Percentiles rank a stretch among this genome's conserved stretches.
These are phyloP conservation scores for Acromyrmex heyeri DNA, from an alignment of 1,140 invertebrate genomes.

Conservation along the genomic window DNA sequence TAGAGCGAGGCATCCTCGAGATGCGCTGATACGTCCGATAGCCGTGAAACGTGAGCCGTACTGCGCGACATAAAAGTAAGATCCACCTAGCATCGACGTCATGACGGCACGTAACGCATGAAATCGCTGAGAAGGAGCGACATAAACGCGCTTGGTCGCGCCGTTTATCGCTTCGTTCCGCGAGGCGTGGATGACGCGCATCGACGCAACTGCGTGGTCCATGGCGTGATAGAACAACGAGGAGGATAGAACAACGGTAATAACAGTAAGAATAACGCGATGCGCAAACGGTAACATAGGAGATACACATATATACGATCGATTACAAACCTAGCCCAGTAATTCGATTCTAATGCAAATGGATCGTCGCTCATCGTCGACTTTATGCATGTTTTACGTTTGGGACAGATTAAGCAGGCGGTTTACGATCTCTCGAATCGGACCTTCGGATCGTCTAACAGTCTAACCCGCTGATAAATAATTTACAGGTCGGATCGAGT, in stretches of 20 bases:
- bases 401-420: conserved; percentile 46
- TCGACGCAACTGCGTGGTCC: not conserved
- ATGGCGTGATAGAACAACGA: not conserved
- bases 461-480: conserved; percentile 45
- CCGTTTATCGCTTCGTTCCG: conserved; percentile 73
- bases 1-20: conserved; percentile 30
- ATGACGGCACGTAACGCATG: conserved; percentile 72
- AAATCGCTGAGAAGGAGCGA: conserved; percentile 72
- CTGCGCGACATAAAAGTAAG: conserved; percentile 73
- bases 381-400: conserved; percentile 45
- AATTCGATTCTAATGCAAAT: conserved; percentile 5
- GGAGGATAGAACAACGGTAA: not conserved
- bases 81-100: conserved; percentile 42
- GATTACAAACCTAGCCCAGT: conserved; percentile 60
- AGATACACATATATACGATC: conserved; percentile 33
- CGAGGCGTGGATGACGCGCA: conserved; percentile 41
- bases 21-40: conserved; percentile 67
- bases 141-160: conserved; percentile 64
- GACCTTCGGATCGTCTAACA: conserved; percentile 8
- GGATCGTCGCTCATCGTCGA: not conserved
- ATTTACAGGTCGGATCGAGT: conserved; percentile 50
- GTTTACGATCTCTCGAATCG: conserved; percentile 55
- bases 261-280: conserved; percentile 54
- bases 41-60: conserved; percentile 69
- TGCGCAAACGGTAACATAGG: not conserved